These are phyloP conservation scores for Melanotaenia pygmaea DNA, from an alignment of 2,797 vertebrate genomes.

Conservation along the genomic window DNA sequence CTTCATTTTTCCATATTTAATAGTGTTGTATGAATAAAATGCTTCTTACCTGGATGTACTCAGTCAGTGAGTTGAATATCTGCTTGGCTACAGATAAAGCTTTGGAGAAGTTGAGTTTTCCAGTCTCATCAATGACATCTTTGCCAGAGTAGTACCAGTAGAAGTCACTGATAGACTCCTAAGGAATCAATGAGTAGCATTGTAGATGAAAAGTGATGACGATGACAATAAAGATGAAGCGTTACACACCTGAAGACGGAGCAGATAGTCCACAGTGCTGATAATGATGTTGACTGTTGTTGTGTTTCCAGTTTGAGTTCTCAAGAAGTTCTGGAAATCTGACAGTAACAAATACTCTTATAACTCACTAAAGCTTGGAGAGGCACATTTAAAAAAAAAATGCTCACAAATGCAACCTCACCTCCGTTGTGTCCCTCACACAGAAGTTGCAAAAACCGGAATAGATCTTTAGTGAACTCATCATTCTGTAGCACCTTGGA, in stretches of 20 bases:
- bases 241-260: constrained; percentile 91
- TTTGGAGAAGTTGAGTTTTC: constrained; percentile 94
- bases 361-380: background rate
- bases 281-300: constrained; percentile 99
- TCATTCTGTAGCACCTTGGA: constrained; percentile 98
- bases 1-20: background rate
- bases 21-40: background rate
- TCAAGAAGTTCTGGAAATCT: constrained; percentile 99
- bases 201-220: background rate
- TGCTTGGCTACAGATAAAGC: constrained; percentile 94
- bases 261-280: constrained; percentile 97
- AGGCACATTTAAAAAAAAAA: background rate
- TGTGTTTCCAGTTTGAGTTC: constrained; percentile 98
- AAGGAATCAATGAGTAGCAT: background rate
- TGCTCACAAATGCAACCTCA: constrained; percentile 68
- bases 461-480: constrained; percentile 97
- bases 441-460: constrained; percentile 97
- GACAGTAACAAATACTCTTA: background rate
- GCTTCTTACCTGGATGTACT: constrained; percentile 94
- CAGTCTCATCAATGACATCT: constrained; percentile 93
- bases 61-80: constrained; percentile 98
- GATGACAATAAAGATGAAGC: background rate
- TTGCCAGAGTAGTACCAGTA: constrained; percentile 99
- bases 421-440: constrained; percentile 99
- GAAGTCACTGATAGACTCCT: constrained; percentile 99